A percentile compares a stretch with the other conserved stretches of the same genome.
phyloP scores from a whole-genome alignment of 23 tunicate species.

The Pegea sp. region DNA sequence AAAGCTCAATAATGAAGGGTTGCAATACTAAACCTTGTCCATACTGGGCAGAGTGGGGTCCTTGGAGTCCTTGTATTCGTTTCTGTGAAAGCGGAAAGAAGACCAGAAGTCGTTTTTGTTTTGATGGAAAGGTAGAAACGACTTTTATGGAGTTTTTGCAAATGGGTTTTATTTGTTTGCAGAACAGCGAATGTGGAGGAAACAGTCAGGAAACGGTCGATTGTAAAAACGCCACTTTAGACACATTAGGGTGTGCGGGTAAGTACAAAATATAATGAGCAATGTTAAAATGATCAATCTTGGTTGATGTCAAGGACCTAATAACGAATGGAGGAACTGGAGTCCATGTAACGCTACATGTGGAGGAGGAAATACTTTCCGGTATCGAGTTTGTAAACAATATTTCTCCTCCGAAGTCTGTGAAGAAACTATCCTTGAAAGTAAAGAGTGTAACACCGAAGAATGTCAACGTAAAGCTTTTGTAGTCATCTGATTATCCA shows the following conservation, averaged over 20 bases:
- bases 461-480: too few relatives aligned
- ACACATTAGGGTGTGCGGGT: too few relatives aligned
- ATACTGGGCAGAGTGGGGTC: constrained; percentile 19
- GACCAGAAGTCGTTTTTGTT: constrained; percentile 8
- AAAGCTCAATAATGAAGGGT: not conserved
- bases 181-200: too few relatives aligned
- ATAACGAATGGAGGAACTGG: constrained; percentile 10
- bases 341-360: constrained; percentile 23
- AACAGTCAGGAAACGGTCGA: too few relatives aligned
- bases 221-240: too few relatives aligned
- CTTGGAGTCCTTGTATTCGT: constrained; percentile 9
- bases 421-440: too few relatives aligned
- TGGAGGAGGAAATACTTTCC: constrained; percentile 13
- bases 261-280: too few relatives aligned
- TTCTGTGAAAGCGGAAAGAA: constrained; percentile 12
- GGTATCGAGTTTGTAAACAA: constrained; percentile 22
- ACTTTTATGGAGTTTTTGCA: constrained; percentile 3
- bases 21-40: not conserved
- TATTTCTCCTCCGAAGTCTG: too few relatives aligned
- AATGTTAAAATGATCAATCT: too few relatives aligned
- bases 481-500: not conserved
- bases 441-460: too few relatives aligned
- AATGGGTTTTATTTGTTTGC: too few relatives aligned
- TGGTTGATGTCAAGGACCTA: not conserved
- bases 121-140: not conserved